Conservation (phyloP, 92 coral and sea anemone genomes). For the Phenganax marumi region DNA sequence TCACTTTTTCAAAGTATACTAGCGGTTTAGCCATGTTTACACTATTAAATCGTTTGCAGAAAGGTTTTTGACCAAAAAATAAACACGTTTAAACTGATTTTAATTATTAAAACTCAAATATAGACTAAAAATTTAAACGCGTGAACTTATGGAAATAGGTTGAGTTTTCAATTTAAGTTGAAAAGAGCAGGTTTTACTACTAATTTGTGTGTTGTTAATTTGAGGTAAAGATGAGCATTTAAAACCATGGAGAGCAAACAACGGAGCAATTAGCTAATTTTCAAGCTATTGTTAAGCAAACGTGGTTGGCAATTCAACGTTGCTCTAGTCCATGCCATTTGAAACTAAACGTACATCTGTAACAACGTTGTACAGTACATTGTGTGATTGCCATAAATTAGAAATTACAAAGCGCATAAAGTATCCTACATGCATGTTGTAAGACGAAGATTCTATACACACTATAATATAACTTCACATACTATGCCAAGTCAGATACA, state of each 20-base stretch:
- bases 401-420: too few species aligned
- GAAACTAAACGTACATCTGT: background rate
- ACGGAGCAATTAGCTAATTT: constrained; percentile 43
- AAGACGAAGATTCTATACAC: too few species aligned
- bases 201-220: constrained; percentile 15
- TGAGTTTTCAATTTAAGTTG: background rate
- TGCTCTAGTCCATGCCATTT: constrained; percentile 8
- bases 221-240: background rate
- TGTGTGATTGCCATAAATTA: too few species aligned
- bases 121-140: background rate
- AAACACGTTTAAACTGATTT: constrained; percentile 7
- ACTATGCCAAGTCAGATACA: too few species aligned
- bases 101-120: background rate
- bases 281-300: constrained; percentile 32
- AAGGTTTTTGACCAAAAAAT: constrained; percentile 3
- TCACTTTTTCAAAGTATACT: constrained; percentile 2
- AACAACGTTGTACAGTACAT: background rate
- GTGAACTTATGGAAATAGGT: background rate
- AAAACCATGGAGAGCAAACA: constrained; percentile 27
- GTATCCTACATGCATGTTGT: too few species aligned
- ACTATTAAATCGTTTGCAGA: background rate
- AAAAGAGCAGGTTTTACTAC: constrained; percentile 9
- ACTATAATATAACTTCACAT: too few species aligned
- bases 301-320: constrained; percentile 11
- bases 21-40: constrained; percentile 17